These are phyloP conservation scores for Dynastes hyllus DNA, from an alignment of 2,888 invertebrate species.

Conservation along the genomic window DNA sequence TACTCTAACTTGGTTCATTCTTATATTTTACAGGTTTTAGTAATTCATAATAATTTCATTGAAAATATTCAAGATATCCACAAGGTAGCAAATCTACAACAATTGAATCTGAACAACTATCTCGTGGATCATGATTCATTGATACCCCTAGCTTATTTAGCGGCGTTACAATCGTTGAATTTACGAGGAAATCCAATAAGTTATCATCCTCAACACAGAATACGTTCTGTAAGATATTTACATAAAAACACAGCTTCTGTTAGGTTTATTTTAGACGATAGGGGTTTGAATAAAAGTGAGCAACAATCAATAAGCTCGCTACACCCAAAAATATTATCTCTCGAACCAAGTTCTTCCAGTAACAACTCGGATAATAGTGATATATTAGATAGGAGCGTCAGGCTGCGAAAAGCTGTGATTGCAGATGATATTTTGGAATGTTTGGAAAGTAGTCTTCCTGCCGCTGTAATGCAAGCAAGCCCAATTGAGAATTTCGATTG, in stretches of 20 bases:
- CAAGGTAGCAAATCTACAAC: conserved; percentile 73
- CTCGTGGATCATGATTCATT: conserved; percentile 76
- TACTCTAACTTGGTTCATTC: not conserved
- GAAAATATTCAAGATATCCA: conserved; percentile 75
- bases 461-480: not conserved
- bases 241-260: conserved; percentile 73
- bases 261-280: conserved; percentile 75
- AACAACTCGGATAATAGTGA: conserved; percentile 20
- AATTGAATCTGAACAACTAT: conserved; percentile 79
- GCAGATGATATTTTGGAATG: conserved; percentile 57
- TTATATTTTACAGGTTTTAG: conserved; percentile 72
- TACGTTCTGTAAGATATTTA: conserved; percentile 73
- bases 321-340: conserved; percentile 59
- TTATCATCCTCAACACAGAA: conserved; percentile 77
- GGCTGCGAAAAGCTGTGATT: conserved; percentile 61
- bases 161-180: conserved; percentile 74
- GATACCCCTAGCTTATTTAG: conserved; percentile 73
- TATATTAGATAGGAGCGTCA: conserved; percentile 54
- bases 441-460: conserved; percentile 46
- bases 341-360: conserved; percentile 24
- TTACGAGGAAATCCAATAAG: conserved; percentile 78
- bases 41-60: conserved; percentile 78
- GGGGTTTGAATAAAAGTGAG: conserved; percentile 73
- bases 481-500: conserved; percentile 8
- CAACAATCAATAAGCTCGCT: conserved; percentile 71